Evolutionary conservation across 2,797 vertebrate species (phyloP).

Genomic region (Sebastes cheni): DNA sequence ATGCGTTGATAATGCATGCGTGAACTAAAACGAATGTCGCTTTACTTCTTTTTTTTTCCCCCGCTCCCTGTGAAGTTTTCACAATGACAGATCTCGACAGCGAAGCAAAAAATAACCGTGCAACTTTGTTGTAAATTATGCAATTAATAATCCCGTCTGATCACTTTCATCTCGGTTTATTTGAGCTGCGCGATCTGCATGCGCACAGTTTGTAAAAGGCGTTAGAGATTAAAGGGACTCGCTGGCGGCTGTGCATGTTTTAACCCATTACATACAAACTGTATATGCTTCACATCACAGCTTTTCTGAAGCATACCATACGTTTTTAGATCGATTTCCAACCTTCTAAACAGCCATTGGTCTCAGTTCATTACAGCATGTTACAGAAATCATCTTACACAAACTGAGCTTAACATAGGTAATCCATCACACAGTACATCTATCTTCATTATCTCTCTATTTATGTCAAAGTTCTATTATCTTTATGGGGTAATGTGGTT

Average conservation of each 20-base stretch:
- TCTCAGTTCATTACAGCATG: neutral
- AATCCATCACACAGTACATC: constrained; percentile 7
- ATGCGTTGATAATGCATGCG: constrained; percentile 40
- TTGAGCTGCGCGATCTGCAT: neutral
- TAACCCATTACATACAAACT: neutral
- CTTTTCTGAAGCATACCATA: neutral
- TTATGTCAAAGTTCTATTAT: neutral
- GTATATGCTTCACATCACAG: neutral
- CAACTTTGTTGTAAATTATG: constrained; percentile 2
- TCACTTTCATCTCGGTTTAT: constrained; percentile 2
- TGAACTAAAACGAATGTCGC: constrained; percentile 39
- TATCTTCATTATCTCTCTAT: neutral
- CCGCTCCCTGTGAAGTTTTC: constrained; percentile 27
- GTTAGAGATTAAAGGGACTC: constrained; percentile 12
- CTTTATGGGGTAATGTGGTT: neutral
- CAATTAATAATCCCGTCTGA: constrained; percentile 5
- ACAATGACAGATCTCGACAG: neutral
- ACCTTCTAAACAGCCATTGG: constrained; percentile 2
- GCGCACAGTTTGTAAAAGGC: constrained; percentile 11
- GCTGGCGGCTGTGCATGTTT: neutral
- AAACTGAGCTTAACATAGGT: neutral
- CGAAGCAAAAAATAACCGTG: neutral
- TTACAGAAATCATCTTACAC: neutral
- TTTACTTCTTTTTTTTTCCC: neutral
- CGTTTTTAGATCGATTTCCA: constrained; percentile 8